Percentiles rank a stretch among this genome's conserved stretches.
These are phyloP conservation scores for Cryptus armator DNA, from an alignment of 2,888 invertebrate genomes.

Conservation along the genomic window DNA sequence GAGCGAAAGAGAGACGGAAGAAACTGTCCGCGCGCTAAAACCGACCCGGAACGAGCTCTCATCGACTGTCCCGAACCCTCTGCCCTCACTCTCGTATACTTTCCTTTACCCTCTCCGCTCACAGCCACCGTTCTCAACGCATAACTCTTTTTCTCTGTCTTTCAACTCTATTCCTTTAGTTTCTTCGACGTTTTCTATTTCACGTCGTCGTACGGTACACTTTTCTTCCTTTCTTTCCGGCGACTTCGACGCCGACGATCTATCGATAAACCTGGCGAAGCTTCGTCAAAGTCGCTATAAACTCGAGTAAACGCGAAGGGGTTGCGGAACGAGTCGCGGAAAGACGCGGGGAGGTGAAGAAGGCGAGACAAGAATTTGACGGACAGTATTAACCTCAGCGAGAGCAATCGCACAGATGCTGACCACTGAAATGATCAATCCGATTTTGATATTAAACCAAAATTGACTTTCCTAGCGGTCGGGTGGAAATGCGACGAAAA, in stretches of 20 bases:
- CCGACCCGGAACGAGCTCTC: conserved; percentile 73
- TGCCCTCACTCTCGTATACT: conserved; percentile 68
- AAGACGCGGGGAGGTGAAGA: background rate
- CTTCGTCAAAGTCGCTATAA: conserved; percentile 60
- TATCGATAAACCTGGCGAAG: conserved; percentile 58
- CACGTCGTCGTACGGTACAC: conserved; percentile 26
- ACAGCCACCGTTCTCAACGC: conserved; percentile 16
- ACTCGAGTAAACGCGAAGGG: conserved; percentile 47
- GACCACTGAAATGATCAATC: too few species aligned
- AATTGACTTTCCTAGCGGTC: background rate
- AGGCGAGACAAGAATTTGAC: background rate
- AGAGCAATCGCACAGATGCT: background rate
- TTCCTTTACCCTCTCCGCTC: conserved; percentile 52
- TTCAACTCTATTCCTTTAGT: conserved; percentile 2
- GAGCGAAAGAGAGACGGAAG: conserved; percentile 57
- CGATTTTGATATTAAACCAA: background rate
- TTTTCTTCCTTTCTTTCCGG: conserved; percentile 45
- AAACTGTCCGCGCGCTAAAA: conserved; percentile 75
- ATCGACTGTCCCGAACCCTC: conserved; percentile 67
- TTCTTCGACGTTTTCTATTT: conserved; percentile 8
- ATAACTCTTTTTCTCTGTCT: conserved; percentile 59
- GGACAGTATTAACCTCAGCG: background rate
- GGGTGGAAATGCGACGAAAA: background rate
- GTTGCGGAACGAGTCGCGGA: background rate
- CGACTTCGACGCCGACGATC: conserved; percentile 50